Evolutionary conservation across 2,113 vertebrate genomes (phyloP).

Genomic region (Mormyrus lacerda): DNA sequence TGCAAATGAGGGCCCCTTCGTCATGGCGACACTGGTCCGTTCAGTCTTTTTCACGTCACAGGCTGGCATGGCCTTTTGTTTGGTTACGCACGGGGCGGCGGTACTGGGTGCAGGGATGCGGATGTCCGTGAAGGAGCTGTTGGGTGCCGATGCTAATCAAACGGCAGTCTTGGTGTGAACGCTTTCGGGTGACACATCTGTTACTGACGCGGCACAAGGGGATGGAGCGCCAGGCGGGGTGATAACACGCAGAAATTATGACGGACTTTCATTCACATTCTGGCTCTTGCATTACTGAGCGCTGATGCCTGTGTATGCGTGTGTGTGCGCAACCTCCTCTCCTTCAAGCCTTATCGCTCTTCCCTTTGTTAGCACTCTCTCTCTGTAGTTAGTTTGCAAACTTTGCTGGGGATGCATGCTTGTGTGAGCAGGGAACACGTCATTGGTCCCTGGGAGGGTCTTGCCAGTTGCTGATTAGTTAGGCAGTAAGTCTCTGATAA

Average conservation of each 20-base stretch:
- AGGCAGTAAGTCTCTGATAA: neutral
- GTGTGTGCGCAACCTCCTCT: neutral
- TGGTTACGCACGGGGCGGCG: neutral
- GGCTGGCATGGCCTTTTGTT: neutral
- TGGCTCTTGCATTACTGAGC: constrained; percentile 11
- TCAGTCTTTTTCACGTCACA: neutral
- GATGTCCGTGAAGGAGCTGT: constrained; percentile 58
- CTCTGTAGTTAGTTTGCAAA: neutral
- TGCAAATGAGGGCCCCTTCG: constrained; percentile 57
- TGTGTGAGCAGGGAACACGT: neutral
- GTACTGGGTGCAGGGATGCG: neutral
- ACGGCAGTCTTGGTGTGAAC: constrained; percentile 36
- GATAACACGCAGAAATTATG: constrained; percentile 51
- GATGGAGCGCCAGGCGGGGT: constrained; percentile 27
- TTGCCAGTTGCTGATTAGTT: neutral
- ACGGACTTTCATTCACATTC: constrained; percentile 55
- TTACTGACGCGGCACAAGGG: constrained; percentile 46
- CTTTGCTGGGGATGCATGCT: neutral
- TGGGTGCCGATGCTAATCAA: constrained; percentile 61
- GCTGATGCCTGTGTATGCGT: neutral
- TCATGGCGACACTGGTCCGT: constrained; percentile 20
- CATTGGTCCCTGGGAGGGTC: neutral
- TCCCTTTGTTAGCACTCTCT: neutral
- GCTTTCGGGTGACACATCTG: constrained; percentile 42
- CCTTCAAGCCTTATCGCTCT: neutral